Conservation (phyloP, 2,797 vertebrate species). For the Microhierax caerulescens region DNA sequence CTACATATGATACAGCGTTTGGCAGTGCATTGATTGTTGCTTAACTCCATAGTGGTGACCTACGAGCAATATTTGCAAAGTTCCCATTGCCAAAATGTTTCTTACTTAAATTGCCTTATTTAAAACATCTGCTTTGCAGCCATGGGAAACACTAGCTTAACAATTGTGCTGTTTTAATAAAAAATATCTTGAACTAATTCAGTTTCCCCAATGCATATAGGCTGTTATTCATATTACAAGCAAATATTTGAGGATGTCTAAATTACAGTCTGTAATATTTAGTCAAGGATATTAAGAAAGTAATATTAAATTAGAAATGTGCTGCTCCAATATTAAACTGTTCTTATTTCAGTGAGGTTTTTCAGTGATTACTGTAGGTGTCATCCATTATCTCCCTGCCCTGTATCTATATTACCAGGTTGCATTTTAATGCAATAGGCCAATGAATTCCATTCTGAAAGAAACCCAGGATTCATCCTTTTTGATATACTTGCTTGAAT, state of each 20-base stretch:
- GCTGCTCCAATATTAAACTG: neutral
- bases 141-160: neutral
- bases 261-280: neutral
- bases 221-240: neutral
- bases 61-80: neutral
- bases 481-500: neutral
- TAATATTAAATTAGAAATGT: neutral
- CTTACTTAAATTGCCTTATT: neutral
- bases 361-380: neutral
- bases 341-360: neutral
- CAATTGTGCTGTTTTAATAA: neutral
- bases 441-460: neutral
- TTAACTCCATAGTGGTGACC: neutral
- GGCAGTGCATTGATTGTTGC: neutral
- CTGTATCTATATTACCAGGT: neutral
- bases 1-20: fast-evolving
- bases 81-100: neutral
- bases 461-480: neutral
- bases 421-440: neutral
- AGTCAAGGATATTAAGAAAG: neutral
- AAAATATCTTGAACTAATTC: neutral
- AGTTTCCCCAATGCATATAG: neutral
- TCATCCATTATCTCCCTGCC: neutral
- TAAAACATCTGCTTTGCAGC: neutral
- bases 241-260: neutral